phyloP scores from a whole-genome alignment of 92 coral and sea anemone genomes.

The Scolanthus callimorphus region DNA sequence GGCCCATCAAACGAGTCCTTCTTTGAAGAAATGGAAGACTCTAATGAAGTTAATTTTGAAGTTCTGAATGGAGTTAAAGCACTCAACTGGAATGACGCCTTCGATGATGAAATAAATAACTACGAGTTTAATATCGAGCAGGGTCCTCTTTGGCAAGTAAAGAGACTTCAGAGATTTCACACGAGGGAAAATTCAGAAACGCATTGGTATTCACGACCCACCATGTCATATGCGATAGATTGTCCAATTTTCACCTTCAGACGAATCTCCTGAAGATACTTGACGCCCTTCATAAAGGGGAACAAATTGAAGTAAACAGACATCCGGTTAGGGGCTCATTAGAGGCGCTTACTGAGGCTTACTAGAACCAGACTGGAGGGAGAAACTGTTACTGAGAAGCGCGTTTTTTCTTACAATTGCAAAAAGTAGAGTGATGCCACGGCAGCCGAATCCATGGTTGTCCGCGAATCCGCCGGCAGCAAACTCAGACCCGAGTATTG shows the following conservation, averaged over 20 bases:
- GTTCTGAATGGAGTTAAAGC: constrained; percentile 7
- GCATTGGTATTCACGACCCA: constrained; percentile 21
- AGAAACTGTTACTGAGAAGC: constrained; percentile 11
- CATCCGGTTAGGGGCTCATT: too few species aligned
- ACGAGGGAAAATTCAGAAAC: constrained; percentile 18
- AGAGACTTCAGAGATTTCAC: constrained; percentile 9
- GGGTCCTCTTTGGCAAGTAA: constrained; percentile 38
- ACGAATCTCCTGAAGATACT: too few species aligned
- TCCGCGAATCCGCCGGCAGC: constrained; percentile 21
- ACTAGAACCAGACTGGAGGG: constrained; percentile 1
- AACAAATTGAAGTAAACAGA: too few species aligned
- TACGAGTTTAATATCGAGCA: constrained; percentile 3
- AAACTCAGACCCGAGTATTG: constrained; percentile 13
- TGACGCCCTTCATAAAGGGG: too few species aligned
- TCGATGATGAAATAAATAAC: constrained; percentile 20
- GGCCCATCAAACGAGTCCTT: background rate
- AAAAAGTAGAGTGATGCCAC: constrained; percentile 11
- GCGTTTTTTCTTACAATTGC: constrained; percentile 4
- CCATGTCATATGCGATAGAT: constrained; percentile 28
- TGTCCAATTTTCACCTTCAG: too few species aligned
- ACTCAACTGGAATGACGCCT: constrained; percentile 15
- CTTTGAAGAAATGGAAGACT: constrained; percentile 40
- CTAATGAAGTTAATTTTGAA: constrained; percentile 13
- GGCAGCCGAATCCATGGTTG: constrained; percentile 16
- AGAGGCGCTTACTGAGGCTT: too few species aligned